Evolutionary conservation across 2,888 invertebrate species (phyloP), one percentile per base, ranked within the genome.

Genomic region (Nomada hirtipes): DNA sequence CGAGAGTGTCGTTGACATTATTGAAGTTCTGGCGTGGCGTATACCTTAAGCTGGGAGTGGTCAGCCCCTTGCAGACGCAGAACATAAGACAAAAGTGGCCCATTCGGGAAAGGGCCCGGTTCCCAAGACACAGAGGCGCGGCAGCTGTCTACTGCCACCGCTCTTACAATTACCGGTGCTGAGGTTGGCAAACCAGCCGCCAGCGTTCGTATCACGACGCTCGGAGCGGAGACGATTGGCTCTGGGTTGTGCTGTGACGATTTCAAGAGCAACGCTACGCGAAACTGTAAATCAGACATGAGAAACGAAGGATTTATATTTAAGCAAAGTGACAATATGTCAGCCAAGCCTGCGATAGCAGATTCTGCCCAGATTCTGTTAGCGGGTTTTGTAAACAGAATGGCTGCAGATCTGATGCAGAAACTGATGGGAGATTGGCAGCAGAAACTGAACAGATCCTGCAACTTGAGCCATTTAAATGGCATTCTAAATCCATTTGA

Each of bases 71-170:
- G 92, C 89, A 98, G 95, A 90, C 96, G 95, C 85, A 98, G 94
- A 86, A 97, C 97, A 94, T 98, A 98, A 86, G 98, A 97, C 82
- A 97, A 96, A 89, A 98, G 95, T 57, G 98, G 98, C 85, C 98
- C 98, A 94, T 98, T 98, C 70, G 97, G 97, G 92, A 97, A 98
- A 72, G 96, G 96, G 20, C 98, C 98, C 20, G 97, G 97, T 93
- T 96, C 96, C 98, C 98, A 98, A 89, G 97, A 97, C 80, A 98
- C 96, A 84, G 97, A 97, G 82, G 98, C 96, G 88, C 98, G 96
- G 88, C 96, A 96, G 69, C 97, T 96, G 94, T 98, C 98, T 74
- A 98, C 96, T 4, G 98, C 96, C 76, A 97, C 96, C 26, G 97
- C 96, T 86, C 96, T 95, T 86, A 97, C 95, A 84, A 97, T 96